Evolutionary conservation across 2,797 vertebrate genomes (phyloP), one percentile per base, ranked within the genome.

Genomic region (Paedocypris micromegethes): DNA sequence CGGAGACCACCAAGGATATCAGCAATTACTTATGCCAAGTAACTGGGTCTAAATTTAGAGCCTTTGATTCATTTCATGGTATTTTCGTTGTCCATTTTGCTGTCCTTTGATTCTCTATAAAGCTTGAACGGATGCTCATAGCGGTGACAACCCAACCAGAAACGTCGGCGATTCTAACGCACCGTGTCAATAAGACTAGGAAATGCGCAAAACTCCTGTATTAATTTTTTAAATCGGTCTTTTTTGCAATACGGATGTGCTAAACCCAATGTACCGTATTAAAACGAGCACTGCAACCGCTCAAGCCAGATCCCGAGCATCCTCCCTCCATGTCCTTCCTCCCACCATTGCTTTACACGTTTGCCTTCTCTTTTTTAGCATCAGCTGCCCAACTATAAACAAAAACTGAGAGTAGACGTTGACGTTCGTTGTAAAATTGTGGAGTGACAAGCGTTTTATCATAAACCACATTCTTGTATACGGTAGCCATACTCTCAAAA

Each of bases 301-400:
- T 68, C 74, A 71, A 50, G 68, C 44, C 54, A 62, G 66, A 57
- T 45, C 51, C 61, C 37, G 55, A 68, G 72, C 67, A 72, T 68
- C 74, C 74, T 63, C 72, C 72, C 67, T 68, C 70, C 40, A 47
- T 72, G 78, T 68, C 72, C 78, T 75, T 69, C 72, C 73, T 70
- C 72, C 76, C 76, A 76, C 72, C 62, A 57, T 59, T 62, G 60
- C 68, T 75, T 66, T 58, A 66, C 8, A 51, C 52, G 58, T 58
- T 70, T 54, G 51, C 52, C 48, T 55, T 23, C 58, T 55, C 58
- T 66, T 48, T 62, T 67, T 66, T 68, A 54, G n/a, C 48, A 58
- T 47, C 48, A 60, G 45, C 45, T 44, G 50, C 40, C 23, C 39
- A 56, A 37, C 54, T 47, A 64, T 47, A 46, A n/a, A 64, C 55